These are phyloP conservation scores for Myodes glareolus DNA, from an alignment of 2,113 vertebrate species.

Conservation along the genomic window DNA sequence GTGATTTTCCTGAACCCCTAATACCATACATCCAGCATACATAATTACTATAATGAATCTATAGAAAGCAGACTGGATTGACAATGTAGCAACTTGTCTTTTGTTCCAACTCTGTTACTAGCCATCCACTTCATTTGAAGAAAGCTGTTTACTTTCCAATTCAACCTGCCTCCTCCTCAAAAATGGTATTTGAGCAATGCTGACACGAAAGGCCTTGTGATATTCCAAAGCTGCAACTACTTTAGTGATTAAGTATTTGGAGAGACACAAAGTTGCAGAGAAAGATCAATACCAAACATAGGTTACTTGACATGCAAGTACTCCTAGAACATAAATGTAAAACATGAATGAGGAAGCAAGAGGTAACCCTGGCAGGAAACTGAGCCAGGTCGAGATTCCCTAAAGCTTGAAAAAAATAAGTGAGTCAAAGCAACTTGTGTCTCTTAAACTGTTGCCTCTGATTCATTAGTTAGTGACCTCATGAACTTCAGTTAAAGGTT, in stretches of 20 bases:
- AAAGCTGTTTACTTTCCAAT: not conserved
- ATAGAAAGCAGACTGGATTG: not conserved
- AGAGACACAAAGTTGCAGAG: not conserved
- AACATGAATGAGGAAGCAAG: not conserved
- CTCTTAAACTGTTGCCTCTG: not conserved
- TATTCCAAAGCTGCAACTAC: not conserved
- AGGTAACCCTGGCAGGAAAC: not conserved
- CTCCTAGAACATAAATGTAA: not conserved
- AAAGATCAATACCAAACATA: not conserved
- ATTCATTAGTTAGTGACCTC: not conserved
- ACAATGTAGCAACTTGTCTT: not conserved
- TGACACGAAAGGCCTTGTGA: conserved; percentile 18
- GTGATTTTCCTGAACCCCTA: not conserved
- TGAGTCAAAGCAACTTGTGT: not conserved
- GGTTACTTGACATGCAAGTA: not conserved
- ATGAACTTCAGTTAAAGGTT: not conserved
- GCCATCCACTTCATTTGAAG: not conserved
- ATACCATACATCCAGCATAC: not conserved
- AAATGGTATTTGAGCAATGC: conserved; percentile 22
- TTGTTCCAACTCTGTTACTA: not conserved
- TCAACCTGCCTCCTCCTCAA: not conserved
- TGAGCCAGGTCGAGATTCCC: not conserved
- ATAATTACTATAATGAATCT: not conserved
- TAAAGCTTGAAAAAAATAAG: not conserved
- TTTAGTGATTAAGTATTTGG: not conserved